Evolutionary conservation across 2,888 invertebrate species (phyloP), one percentile per base, ranked within the genome.

Genomic region (Crocallis elinguaria): DNA sequence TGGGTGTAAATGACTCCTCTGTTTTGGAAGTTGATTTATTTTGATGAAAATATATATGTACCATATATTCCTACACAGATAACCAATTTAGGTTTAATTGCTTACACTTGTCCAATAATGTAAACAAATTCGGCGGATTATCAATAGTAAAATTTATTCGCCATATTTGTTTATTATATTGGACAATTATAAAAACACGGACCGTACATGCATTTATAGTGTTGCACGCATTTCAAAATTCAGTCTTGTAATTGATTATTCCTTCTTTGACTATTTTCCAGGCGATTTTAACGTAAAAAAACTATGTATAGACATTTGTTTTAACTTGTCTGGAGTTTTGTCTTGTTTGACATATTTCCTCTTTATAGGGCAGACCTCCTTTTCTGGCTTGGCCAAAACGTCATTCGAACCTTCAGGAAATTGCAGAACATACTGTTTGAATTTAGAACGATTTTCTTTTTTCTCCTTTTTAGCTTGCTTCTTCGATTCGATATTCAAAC

Each of bases 401-500:
- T 71, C 61, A 0, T 60, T 62, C 0, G 68, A 36, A 0, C 49
- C 50, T 6, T 75, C 64, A 0, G 69, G 51, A 0, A 72, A 85
- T n/a, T 84, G 75, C 0, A 89, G 57, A 0, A 88, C 57, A 13
- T 83, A 87, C 48, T 88, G 88, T 30, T 77, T 84, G 0, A 75
- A 66, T 43, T 65, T 61, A 0, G 49, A 46, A 39, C 43, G 53
- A 43, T 37, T 44, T 52, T 49, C 41, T 49, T 37, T 23, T 30
- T 58, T 59, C 12, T 41, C 62, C 0, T 64, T 65, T 32, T 55
- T 64, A 23, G 3, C 49, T 4, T 63, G 41, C 1, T 50, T 60
- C 21, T 67, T 71, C 0, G 70, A 59, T 25, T 76, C 68, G 1
- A 81, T 79, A 54, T 79, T 75, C 25, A 84, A 57, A 35, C 75